These are phyloP conservation scores for Oreocharis arfaki DNA, from an alignment of 2,113 vertebrate species.

Conservation along the genomic window DNA sequence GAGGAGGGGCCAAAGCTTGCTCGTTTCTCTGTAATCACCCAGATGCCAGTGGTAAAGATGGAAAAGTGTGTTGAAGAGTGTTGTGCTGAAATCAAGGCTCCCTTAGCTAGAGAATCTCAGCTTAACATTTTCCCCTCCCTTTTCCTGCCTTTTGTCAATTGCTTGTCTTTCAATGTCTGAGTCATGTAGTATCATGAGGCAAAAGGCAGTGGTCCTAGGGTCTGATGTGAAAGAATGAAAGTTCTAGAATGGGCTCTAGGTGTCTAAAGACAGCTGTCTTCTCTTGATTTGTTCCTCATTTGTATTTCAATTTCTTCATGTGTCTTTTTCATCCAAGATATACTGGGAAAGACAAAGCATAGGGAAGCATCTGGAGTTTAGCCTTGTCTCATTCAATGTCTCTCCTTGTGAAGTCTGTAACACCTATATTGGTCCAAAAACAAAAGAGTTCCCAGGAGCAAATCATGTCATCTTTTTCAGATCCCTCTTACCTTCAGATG, in stretches of 20 bases:
- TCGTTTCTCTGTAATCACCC: neutral
- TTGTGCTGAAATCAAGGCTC: neutral
- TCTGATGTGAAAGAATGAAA: neutral
- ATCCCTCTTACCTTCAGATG: neutral
- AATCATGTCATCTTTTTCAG: neutral
- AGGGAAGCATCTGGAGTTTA: neutral
- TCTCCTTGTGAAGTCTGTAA: neutral
- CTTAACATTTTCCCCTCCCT: neutral
- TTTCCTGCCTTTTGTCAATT: neutral
- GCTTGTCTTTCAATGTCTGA: neutral
- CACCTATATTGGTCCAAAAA: neutral
- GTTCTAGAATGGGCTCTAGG: neutral
- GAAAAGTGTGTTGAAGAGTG: neutral
- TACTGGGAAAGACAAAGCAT: neutral
- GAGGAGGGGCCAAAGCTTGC: neutral
- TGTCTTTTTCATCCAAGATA: neutral
- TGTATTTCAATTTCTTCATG: neutral
- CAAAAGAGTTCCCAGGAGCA: neutral
- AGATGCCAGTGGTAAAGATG: neutral
- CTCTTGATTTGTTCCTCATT: neutral
- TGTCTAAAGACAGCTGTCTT: neutral
- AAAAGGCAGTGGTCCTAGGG: neutral
- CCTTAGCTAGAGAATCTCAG: neutral
- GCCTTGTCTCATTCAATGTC: neutral
- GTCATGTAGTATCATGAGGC: neutral